Evolutionary conservation across 2,113 vertebrate species (phyloP).

Genomic region (Gila orcuttii): DNA sequence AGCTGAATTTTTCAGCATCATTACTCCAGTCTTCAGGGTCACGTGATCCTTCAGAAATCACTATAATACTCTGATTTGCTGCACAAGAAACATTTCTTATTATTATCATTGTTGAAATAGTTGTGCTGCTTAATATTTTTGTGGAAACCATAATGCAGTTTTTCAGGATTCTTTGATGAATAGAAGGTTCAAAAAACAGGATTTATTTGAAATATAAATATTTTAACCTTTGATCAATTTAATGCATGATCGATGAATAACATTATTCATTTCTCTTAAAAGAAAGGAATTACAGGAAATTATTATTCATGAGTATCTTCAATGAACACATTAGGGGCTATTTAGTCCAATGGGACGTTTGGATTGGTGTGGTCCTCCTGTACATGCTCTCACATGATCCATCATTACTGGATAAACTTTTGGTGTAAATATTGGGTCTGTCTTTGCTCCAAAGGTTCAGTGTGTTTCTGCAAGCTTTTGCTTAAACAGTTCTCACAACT

Average conservation of each 20-base stretch:
- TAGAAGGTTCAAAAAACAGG: neutral
- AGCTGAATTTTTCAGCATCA: no score
- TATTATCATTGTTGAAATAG: neutral
- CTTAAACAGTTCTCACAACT: neutral
- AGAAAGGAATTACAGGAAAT: no score
- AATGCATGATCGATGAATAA: neutral
- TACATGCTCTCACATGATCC: neutral
- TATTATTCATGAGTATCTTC: neutral
- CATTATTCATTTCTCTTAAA: no score
- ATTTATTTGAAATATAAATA: no score
- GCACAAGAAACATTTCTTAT: neutral
- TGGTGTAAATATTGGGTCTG: conserved; percentile 8
- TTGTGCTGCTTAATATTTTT: neutral
- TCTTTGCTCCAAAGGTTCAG: conserved; percentile 15
- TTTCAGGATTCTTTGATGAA: neutral
- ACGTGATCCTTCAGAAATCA: neutral
- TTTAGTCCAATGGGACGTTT: neutral
- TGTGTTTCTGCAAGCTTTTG: neutral
- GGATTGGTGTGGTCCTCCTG: neutral
- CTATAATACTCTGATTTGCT: neutral
- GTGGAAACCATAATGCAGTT: neutral
- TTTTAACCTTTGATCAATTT: neutral
- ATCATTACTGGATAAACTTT: neutral
- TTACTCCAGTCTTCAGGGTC: neutral
- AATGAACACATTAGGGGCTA: neutral